Percentiles rank a stretch among this genome's conserved stretches.
Evolutionary conservation across 2,113 vertebrate species (phyloP).

Genomic region (Pogona vitticeps): DNA sequence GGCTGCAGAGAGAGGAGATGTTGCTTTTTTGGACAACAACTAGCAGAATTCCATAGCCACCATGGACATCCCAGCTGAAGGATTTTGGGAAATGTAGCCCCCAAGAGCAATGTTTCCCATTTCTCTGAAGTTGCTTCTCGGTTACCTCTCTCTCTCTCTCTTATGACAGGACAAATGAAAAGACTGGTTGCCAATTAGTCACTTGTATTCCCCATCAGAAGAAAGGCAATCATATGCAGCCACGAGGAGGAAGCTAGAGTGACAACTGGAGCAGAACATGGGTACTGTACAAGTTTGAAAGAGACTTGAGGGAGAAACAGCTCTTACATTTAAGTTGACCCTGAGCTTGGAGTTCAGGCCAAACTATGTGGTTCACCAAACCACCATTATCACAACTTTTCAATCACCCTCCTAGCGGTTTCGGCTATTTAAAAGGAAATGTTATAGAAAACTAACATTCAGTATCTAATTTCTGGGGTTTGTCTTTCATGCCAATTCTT

Average conservation of each 20-base stretch:
- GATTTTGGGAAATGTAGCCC: too few relatives aligned
- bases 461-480: background rate
- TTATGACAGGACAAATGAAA: background rate
- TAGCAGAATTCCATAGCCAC: too few relatives aligned
- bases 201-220: background rate
- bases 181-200: background rate
- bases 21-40: too few relatives aligned
- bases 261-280: background rate
- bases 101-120: too few relatives aligned
- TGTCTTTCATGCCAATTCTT: background rate
- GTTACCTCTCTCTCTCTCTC: background rate
- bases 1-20: too few relatives aligned
- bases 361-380: background rate
- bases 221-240: background rate
- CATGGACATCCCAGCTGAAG: too few relatives aligned
- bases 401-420: background rate
- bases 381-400: background rate
- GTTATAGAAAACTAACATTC: background rate
- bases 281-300: too few relatives aligned
- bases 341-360: background rate
- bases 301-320: too few relatives aligned
- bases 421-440: background rate
- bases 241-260: background rate
- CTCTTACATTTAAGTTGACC: too few relatives aligned
- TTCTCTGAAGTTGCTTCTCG: background rate